These are phyloP conservation scores for Rhagologus leucostigma DNA, from an alignment of 2,113 vertebrate genomes.

Conservation along the genomic window DNA sequence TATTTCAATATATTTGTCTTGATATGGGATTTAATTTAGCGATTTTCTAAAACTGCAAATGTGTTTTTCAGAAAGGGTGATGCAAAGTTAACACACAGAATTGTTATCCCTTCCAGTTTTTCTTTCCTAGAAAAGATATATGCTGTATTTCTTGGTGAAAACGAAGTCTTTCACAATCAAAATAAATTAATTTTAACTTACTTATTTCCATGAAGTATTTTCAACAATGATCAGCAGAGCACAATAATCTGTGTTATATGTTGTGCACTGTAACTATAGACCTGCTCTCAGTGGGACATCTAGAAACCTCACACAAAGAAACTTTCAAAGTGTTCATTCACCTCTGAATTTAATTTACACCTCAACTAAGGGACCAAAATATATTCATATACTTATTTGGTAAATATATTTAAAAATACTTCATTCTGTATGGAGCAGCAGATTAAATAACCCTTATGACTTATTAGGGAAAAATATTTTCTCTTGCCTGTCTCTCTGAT, in stretches of 20 bases:
- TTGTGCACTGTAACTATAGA: neutral
- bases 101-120: neutral
- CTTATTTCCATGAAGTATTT: neutral
- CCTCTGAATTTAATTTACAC: conserved; percentile 19
- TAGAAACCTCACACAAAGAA: neutral
- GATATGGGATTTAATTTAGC: neutral
- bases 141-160: neutral
- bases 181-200: neutral
- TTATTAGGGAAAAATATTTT: neutral
- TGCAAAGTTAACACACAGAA: neutral
- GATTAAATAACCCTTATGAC: neutral
- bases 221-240: neutral
- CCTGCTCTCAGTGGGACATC: neutral
- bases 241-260: neutral
- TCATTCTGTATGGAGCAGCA: neutral
- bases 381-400: neutral
- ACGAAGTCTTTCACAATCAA: neutral
- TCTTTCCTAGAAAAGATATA: neutral
- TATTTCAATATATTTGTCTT: neutral
- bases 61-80: neutral
- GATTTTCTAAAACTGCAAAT: neutral
- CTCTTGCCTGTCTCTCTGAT: neutral
- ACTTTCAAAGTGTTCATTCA: neutral
- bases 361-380: neutral
- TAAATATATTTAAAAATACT: neutral